Evolutionary conservation across 2,888 invertebrate species (phyloP), one percentile per base, ranked within the genome.

Genomic region (Myopa tessellatipennis): DNA sequence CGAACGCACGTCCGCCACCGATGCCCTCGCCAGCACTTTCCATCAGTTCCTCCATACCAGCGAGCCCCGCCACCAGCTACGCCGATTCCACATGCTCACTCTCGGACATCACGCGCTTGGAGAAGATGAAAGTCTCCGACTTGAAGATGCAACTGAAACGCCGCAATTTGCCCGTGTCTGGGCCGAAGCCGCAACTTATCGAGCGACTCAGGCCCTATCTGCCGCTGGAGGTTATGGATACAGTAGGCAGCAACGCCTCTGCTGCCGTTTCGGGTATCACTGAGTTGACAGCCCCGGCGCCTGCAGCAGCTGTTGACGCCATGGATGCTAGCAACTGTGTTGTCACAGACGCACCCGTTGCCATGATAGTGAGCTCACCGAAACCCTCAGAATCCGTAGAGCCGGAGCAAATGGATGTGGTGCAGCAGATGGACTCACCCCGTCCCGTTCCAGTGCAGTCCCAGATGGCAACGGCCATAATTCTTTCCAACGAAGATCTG

Each of bases 91-190:
- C 83, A 10, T 81, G 83, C 26, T 85, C 84, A 4, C 82, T 85
- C 58, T 82, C 85, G 4, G 90, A 90, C 84, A 79, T 91, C 34
- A 92, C 93, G 38, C 94, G 96, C 80, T 91, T 98, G 84, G 97
- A 98, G 88, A 98, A 98, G 86, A 96, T 98, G 96, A 98, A 98
- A 91, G 98, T 96, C 76, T 96, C 96, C 80, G 98, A 98, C 87
- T 91, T 98, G 82, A 97, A 98, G 88, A 95, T 95, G 77, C 98
- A 98, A 88, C 92, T 98, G 84, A 98, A 98, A 89, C 94, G 96
- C 78, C 93, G 98, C 71, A 98, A 95, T 89, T 90, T 99, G 79
- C 96, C 98, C 6, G 98, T 99, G 0, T 98, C 98, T 14, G 98
- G 98, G 0, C 95, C 98, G 0, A 99, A 99, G 87, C 97, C 98